These are phyloP conservation scores for Cyphomyrus plagiostoma DNA, from an alignment of 2,113 vertebrate genomes.

Conservation along the genomic window DNA sequence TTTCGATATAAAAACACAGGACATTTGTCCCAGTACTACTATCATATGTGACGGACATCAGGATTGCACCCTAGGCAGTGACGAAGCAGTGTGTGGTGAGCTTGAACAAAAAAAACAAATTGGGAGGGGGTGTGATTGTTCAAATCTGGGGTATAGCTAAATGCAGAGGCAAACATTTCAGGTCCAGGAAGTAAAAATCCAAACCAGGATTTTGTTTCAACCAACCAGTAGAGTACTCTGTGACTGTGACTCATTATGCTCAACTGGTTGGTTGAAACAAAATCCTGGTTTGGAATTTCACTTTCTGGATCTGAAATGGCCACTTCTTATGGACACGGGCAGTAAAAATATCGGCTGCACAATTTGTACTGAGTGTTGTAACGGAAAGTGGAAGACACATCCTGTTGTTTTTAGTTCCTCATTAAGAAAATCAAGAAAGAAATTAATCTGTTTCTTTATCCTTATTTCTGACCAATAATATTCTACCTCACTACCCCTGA, in stretches of 20 bases:
- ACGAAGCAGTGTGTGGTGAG: conserved; percentile 58
- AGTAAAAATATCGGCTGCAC: neutral
- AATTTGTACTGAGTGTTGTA: neutral
- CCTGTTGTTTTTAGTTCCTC: neutral
- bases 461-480: neutral
- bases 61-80: conserved; percentile 45
- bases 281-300: too few relatives aligned
- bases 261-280: too few relatives aligned
- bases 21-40: conserved; percentile 47
- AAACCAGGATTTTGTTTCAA: too few relatives aligned
- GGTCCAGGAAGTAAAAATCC: too few relatives aligned
- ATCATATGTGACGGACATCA: conserved; percentile 41
- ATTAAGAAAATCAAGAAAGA: neutral
- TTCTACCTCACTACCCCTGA: conserved; percentile 5
- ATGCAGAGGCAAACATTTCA: too few relatives aligned
- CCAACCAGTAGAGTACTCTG: too few relatives aligned
- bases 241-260: too few relatives aligned
- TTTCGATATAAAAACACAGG: neutral
- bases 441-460: neutral
- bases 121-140: neutral
- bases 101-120: neutral
- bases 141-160: neutral
- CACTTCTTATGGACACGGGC: too few relatives aligned
- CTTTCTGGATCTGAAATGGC: too few relatives aligned
- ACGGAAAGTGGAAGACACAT: neutral